Base-by-base conservation (phyloP, 2,888 invertebrate species). In the Meloe dianella region DNA sequence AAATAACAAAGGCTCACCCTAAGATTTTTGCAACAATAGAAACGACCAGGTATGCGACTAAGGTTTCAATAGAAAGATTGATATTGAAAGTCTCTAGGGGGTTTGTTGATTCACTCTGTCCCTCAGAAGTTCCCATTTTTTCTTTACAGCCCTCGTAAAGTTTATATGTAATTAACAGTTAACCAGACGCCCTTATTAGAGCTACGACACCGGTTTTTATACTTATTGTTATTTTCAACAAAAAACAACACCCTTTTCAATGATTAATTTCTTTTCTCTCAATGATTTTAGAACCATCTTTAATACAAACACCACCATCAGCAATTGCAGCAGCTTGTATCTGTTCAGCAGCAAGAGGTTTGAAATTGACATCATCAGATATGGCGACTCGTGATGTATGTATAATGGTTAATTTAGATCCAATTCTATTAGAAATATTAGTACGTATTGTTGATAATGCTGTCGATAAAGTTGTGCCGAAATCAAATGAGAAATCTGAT, bases 221-320 rank as follows among this genome's bases (percentile, higher is more conserved):
- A 17, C 22, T 24, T 57, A 29, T 22, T 32, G 17, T 29, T 20
- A 6, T 12, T 22, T 20, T 20, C 20, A 14, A 22, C n/a, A n/a
- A 35, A 17, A 20, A 24, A 35, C 41, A n/a, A 12, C 24, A 35
- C 32, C 35, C 38, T 38, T n/a, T n/a, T n/a, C n/a, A n/a, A n/a
- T n/a, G n/a, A n/a, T n/a, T n/a, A n/a, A n/a, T n/a, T n/a, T n/a
- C n/a, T n/a, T n/a, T n/a, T n/a, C n/a, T n/a, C n/a, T n/a, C n/a
- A n/a, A n/a, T n/a, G n/a, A n/a, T 85, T 84, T 38, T 88, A 92
- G 92, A 92, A 83, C 89, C 91, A n/a, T 89, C 89, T 73, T 89
- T 92, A 78, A 88, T 92, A 70, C 86, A 89, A 79, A 89, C 89
- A 64, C 88, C 89, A 12, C 90, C 92, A 29, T 92, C 92, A 0